Evolutionary conservation across 2,113 vertebrate species (phyloP), one percentile per base, ranked within the genome.

Genomic region (Atrichornis clamosus): DNA sequence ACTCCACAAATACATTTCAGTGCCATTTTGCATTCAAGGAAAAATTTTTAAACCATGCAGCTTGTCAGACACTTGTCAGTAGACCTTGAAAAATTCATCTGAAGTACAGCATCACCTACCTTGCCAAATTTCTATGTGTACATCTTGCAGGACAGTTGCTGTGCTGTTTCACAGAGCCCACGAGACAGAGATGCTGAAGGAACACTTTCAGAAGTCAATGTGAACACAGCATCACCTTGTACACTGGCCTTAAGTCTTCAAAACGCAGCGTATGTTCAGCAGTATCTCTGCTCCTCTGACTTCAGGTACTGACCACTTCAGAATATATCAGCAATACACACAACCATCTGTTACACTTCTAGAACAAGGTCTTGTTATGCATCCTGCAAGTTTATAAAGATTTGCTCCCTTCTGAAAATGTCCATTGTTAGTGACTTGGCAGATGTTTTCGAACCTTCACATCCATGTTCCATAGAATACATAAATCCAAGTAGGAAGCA

Each of bases 181-280:
- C 2, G 58, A 13, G 68, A 70, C 33, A 87, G 47, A 17, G 32
- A 44, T 59, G 35, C 35, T 59, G 44, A 64, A 65, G 44, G 20
- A 76, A 32, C 1, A 9, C 27, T 35, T 59, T 60, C 28, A 39
- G 37, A 42, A 72, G 55, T 13, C 52, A 41, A 0, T 0, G 2
- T 16, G 39, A 67, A 46, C 42, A 70, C 28, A 89, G 32, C 76
- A 80, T 50, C 75, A 49, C 44, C n/a, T 21, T 10, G 2, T 4
- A 28, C 2, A 18, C 1, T 6, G 2, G 37, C 32, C 27, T 49
- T 8, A 33, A 27, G 24, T 58, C 56, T 70, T 50, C 39, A 64
- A 59, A 88, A 56, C 7, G 19, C 50, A 74, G 39, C 19, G 16
- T 0, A 17, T 2, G 24, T 22, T 63, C 52, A 59, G 42, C 7